A percentile compares a stretch with the other conserved stretches of the same genome.
These are phyloP conservation scores for Malthinus flaveolus DNA, from an alignment of 2,888 invertebrate species.

Conservation along the genomic window DNA sequence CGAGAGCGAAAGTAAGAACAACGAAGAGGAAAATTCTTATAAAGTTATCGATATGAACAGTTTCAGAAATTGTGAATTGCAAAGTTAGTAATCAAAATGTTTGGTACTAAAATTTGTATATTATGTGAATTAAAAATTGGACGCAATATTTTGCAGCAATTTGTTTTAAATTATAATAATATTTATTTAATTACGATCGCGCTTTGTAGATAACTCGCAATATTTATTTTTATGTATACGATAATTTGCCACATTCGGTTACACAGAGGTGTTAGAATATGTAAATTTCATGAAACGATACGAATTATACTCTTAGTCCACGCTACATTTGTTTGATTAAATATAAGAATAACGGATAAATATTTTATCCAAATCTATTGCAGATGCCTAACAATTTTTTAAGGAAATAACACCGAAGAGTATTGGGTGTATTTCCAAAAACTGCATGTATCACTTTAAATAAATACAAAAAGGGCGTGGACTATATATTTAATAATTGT, in stretches of 20 bases:
- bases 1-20: conserved; percentile 32
- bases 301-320: conserved; percentile 38
- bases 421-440: not conserved
- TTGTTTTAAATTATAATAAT: conserved; percentile 6
- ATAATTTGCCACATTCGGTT: conserved; percentile 1
- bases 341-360: not conserved
- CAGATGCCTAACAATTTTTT: not conserved
- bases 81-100: conserved; percentile 20
- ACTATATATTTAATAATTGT: not conserved
- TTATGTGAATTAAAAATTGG: conserved; percentile 5
- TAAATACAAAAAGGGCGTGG: too few relatives aligned
- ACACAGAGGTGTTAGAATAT: conserved; percentile 9
- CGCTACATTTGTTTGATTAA: conserved; percentile 16
- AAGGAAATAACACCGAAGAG: not conserved
- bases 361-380: not conserved
- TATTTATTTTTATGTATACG: conserved; percentile 30
- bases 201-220: conserved; percentile 18
- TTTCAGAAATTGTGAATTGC: conserved; percentile 13
- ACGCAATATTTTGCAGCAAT: not conserved
- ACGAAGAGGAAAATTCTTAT: conserved; percentile 13
- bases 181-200: conserved; percentile 16
- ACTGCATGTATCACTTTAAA: not conserved
- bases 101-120: conserved; percentile 11
- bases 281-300: conserved; percentile 38
- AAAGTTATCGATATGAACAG: conserved; percentile 10